Evolutionary conservation across 2,888 invertebrate species (phyloP).

Genomic region (Miltochrista miniata): DNA sequence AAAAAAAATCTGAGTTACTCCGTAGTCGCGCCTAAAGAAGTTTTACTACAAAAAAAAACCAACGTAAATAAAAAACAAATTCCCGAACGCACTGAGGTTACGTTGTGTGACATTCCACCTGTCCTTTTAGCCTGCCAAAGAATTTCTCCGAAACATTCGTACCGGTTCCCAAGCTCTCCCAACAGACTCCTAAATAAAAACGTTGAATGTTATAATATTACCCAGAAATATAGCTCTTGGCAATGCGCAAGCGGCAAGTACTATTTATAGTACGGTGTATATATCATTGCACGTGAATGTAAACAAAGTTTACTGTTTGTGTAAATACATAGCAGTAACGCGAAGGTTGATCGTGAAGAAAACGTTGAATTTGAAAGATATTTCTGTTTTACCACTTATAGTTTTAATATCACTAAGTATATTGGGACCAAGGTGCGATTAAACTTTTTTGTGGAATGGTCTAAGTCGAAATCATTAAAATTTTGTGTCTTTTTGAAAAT

Average conservation of each 20-base stretch:
- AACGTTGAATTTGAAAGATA: constrained; percentile 16
- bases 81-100: no score
- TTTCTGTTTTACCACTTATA: constrained; percentile 12
- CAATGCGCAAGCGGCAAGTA: constrained; percentile 32
- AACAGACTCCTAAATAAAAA: constrained; percentile 32
- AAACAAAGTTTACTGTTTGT: constrained; percentile 65
- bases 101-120: background rate
- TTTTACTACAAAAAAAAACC: no score
- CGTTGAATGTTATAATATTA: constrained; percentile 38
- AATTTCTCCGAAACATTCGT: constrained; percentile 3
- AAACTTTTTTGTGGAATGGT: no score
- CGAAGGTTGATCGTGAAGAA: constrained; percentile 36
- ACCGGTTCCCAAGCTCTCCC: constrained; percentile 1
- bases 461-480: no score
- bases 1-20: no score
- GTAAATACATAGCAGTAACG: constrained; percentile 49
- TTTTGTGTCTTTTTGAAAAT: no score
- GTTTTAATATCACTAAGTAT: background rate
- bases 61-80: no score
- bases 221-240: constrained; percentile 48
- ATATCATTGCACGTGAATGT: constrained; percentile 60
- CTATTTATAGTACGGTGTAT: constrained; percentile 57
- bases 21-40: no score
- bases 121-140: background rate
- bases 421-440: no score